Conservation (phyloP, 2,797 vertebrate genomes). For the Adelosebastes latens region DNA sequence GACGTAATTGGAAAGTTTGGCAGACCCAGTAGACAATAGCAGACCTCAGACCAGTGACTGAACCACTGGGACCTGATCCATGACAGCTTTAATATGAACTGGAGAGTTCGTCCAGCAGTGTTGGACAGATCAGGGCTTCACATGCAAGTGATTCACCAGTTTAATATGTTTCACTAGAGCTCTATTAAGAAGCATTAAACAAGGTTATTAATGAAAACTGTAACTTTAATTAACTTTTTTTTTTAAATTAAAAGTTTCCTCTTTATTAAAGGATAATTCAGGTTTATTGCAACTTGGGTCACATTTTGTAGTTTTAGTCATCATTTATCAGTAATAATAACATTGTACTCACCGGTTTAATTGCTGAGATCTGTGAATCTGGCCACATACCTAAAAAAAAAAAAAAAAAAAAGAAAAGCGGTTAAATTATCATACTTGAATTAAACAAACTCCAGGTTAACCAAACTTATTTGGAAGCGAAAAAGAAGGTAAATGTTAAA, state of each 20-base stretch:
- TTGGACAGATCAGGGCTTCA: slow-evolving; percentile 10
- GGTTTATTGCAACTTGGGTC: background rate
- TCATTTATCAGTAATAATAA: background rate
- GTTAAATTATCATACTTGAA: background rate
- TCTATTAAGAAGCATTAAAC: background rate
- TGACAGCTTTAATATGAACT: slow-evolving; percentile 11
- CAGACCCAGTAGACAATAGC: slow-evolving; percentile 32
- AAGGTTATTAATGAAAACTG: background rate
- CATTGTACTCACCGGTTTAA: background rate
- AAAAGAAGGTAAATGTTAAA: background rate
- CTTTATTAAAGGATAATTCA: background rate
- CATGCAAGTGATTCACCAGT: slow-evolving; percentile 17
- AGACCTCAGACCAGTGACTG: slow-evolving; percentile 38
- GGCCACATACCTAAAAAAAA: background rate
- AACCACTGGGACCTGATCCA: slow-evolving; percentile 14
- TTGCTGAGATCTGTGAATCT: background rate
- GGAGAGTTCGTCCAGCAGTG: slow-evolving; percentile 13
- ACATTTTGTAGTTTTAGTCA: background rate
- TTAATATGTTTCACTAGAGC: slow-evolving; percentile 18
- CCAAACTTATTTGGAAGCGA: background rate
- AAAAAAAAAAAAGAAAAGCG: background rate
- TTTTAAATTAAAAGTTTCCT: background rate
- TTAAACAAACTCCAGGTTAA: background rate
- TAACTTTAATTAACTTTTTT: background rate
- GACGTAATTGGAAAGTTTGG: slow-evolving; percentile 35